Evolutionary conservation across 2,113 vertebrate genomes (phyloP), one percentile per base, ranked within the genome.

Genomic region (Talpa occidentalis): DNA sequence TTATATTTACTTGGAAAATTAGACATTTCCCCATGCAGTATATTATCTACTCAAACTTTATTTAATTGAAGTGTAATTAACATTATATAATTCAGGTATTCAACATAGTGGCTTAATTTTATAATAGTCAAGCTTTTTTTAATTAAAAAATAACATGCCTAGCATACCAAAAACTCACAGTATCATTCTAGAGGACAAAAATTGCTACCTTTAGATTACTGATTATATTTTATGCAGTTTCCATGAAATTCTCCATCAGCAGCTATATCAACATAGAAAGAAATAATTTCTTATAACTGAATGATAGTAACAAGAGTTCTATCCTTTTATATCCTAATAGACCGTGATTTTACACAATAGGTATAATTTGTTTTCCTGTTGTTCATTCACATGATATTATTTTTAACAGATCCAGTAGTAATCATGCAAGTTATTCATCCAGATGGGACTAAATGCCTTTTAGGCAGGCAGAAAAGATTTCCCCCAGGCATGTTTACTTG

Each of bases 381-480:
- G 42, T 83, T 83, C 32, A 69, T 67, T 26, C 24, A 37, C 86
- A n/a, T 82, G 3, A n/a, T 74, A 82, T 66, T 72, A 67, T 85
- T 74, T 77, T 54, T 14, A 91, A 94, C 81, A 99, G 99, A 99
- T 98, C 99, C 99, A 19, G 99, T 99, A 70, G 99, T 99, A 91
- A 99, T 99, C 98, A 99, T 99, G 99, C 98, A 99, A 98, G 99
- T 99, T 62, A 97, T 99, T 97, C 99, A 99, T 95, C 99, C 99
- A 30, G 99, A 99, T 97, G 99, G 99, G 42, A 99, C 99, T 94
- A 99, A 98, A 86, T 99, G 99, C 94, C 98, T 99, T 97, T 97
- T 99, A 97, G 99, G 99, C 60, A 99, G 99, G 91, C 99, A 99
- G 97, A 99, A 99, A 96, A 96, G 97, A 47, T 99, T 99, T 96